Percentiles rank a stretch among this genome's conserved stretches.
phyloP scores from a whole-genome alignment of 2,113 vertebrate species.

The Chloebia gouldiae region DNA sequence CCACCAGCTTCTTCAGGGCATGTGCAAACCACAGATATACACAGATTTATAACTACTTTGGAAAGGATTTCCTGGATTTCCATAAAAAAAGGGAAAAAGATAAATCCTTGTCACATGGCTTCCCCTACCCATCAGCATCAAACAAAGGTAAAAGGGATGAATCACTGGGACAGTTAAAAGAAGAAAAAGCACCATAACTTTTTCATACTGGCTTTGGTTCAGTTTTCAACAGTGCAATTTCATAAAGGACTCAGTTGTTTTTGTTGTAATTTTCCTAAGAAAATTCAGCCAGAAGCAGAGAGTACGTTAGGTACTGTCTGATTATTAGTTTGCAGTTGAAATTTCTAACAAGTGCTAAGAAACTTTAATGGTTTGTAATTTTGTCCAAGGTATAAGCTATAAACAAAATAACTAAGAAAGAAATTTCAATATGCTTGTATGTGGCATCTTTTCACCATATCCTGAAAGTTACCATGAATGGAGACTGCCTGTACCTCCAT shows the following conservation, averaged over 20 bases:
- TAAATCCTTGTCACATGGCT: neutral
- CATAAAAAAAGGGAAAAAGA: neutral
- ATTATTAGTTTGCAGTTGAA: neutral
- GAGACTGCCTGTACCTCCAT: neutral
- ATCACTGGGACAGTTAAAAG: neutral
- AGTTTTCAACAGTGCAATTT: neutral
- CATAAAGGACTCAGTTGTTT: neutral
- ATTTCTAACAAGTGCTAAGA: neutral
- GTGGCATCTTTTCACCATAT: neutral
- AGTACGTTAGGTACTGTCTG: neutral
- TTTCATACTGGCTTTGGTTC: neutral
- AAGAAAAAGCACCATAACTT: neutral
- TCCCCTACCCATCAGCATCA: neutral
- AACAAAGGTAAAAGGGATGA: neutral
- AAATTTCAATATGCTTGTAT: neutral
- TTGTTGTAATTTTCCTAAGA: neutral
- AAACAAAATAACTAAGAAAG: neutral
- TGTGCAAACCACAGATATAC: neutral
- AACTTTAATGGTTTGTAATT: neutral
- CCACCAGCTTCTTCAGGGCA: neutral
- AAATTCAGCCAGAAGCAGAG: neutral
- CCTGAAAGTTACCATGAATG: neutral
- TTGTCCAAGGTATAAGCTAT: neutral
- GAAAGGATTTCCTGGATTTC: neutral
- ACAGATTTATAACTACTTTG: neutral